Conservation (phyloP, 2,888 invertebrate species). For the Hypolimnas misippus region DNA sequence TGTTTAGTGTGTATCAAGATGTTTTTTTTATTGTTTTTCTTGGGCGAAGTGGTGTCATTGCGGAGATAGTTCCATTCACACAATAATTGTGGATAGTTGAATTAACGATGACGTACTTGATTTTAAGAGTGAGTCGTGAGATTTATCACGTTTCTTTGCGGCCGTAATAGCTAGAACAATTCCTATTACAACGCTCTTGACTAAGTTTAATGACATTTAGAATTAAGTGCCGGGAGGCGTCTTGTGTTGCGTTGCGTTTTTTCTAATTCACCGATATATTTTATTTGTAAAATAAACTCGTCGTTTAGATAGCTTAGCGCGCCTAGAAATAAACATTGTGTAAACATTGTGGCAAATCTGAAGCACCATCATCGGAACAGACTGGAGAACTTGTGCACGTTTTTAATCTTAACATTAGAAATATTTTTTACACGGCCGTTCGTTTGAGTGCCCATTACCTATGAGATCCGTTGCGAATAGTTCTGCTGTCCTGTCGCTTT, state of each 20-base stretch:
- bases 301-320: constrained; percentile 2
- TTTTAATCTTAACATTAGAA: constrained; percentile 29
- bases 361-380: constrained; percentile 26
- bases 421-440: constrained; percentile 5
- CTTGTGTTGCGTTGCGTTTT: neutral
- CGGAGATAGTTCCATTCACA: constrained; percentile 28
- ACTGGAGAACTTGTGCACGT: constrained; percentile 35
- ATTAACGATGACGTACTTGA: constrained; percentile 64
- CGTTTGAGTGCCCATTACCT: neutral
- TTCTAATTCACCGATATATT: neutral
- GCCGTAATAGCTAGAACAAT: constrained; percentile 26
- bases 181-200: constrained; percentile 12
- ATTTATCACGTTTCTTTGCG: constrained; percentile 43
- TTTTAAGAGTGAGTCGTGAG: constrained; percentile 63
- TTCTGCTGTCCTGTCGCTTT: neutral
- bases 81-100: constrained; percentile 36
- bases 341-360: constrained; percentile 21
- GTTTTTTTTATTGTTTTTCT: neutral
- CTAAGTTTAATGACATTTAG: constrained; percentile 19
- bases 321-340: constrained; percentile 18
- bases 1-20: constrained; percentile 10
- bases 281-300: constrained; percentile 12
- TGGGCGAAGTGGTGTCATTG: constrained; percentile 6
- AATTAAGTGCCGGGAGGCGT: constrained; percentile 10
- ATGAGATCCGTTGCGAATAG: constrained; percentile 3